These are phyloP conservation scores for Apus apus DNA, from an alignment of 2,113 vertebrate genomes.

Conservation along the genomic window DNA sequence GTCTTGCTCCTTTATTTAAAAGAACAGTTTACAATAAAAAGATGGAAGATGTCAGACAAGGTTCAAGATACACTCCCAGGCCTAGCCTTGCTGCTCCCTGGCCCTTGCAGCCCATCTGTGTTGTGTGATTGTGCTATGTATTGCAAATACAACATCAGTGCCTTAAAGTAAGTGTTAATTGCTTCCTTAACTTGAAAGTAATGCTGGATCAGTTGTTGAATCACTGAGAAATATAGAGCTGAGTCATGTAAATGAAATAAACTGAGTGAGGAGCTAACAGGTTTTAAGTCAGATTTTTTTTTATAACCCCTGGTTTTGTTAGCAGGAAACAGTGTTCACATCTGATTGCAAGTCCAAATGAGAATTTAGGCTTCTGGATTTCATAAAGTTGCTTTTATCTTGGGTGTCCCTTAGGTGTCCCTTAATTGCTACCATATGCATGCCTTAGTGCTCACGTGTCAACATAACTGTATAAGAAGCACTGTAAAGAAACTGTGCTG, in stretches of 20 bases:
- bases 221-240: neutral
- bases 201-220: neutral
- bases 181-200: neutral
- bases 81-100: neutral
- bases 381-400: neutral
- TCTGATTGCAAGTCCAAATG: neutral
- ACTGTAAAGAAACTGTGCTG: neutral
- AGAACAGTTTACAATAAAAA: neutral
- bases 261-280: neutral
- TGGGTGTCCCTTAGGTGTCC: neutral
- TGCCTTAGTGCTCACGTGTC: neutral
- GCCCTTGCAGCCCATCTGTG: neutral
- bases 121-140: neutral
- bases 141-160: neutral
- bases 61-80: neutral
- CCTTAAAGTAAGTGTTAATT: neutral
- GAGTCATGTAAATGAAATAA: neutral
- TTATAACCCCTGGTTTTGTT: neutral
- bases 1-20: neutral
- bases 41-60: neutral
- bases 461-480: neutral
- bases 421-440: neutral
- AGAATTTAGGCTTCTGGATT: neutral
- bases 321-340: neutral
- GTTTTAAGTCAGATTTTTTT: neutral